phyloP scores from a whole-genome alignment of 23 tunicate species.

The Corella eumyota region DNA sequence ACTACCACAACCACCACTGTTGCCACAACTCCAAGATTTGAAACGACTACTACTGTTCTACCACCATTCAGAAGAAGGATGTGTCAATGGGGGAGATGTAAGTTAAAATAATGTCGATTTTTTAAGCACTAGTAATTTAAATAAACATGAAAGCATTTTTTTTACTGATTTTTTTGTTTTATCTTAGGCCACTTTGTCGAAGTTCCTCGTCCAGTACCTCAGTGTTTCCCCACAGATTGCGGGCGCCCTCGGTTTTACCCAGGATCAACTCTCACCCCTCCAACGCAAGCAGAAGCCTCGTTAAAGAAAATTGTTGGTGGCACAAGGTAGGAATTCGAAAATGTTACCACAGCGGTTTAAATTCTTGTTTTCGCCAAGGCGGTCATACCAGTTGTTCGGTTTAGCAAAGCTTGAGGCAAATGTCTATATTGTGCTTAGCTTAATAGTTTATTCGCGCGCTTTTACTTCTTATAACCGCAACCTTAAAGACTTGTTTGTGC shows the following conservation, averaged over 20 bases:
- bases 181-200: neutral
- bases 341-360: too few species aligned
- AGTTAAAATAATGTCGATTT: neutral
- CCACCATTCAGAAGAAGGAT: constrained; percentile 11
- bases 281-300: constrained; percentile 4
- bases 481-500: neutral
- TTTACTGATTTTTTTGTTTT: neutral
- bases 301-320: constrained; percentile 86
- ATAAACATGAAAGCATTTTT: too few species aligned
- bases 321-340: constrained; percentile 34
- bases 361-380: too few species aligned
- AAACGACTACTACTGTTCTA: constrained; percentile 2
- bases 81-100: constrained; percentile 16
- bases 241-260: constrained; percentile 42
- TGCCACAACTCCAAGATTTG: constrained; percentile 23
- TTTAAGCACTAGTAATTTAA: neutral
- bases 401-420: too few species aligned
- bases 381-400: too few species aligned
- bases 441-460: too few species aligned
- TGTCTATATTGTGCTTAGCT: too few species aligned
- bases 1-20: constrained; percentile 29
- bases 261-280: constrained; percentile 25
- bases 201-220: neutral
- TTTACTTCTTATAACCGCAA: too few species aligned
- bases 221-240: constrained; percentile 57